These are phyloP conservation scores for Phyllostomus discolor DNA, from an alignment of 2,113 vertebrate genomes.

Conservation along the genomic window DNA sequence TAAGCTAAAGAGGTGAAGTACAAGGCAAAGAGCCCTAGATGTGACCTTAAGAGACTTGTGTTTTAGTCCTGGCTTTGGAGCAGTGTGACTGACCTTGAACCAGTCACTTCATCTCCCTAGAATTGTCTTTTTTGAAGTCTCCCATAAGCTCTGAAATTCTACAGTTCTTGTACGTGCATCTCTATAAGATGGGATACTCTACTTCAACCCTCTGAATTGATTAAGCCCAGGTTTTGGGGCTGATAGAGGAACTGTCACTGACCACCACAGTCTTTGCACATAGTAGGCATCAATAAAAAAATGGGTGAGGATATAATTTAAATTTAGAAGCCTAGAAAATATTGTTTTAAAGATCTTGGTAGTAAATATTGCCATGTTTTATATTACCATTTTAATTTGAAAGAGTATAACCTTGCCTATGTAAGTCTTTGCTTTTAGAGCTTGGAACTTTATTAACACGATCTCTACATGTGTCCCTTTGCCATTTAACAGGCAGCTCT, in stretches of 20 bases:
- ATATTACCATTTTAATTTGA: not conserved
- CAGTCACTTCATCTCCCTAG: not conserved
- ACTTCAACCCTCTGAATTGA: not conserved
- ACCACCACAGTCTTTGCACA: not conserved
- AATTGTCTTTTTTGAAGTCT: not conserved
- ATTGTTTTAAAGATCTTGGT: constrained; percentile 31
- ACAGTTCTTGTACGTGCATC: not conserved
- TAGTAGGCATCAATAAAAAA: not conserved
- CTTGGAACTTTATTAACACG: not conserved
- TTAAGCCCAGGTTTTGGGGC: not conserved
- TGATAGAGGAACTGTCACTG: not conserved
- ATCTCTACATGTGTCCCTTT: not conserved
- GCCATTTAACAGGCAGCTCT: not conserved
- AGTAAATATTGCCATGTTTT: not conserved
- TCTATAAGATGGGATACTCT: not conserved
- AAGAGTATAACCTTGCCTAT: not conserved
- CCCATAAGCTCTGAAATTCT: not conserved
- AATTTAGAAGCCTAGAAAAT: not conserved
- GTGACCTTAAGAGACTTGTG: not conserved
- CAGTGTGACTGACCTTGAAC: not conserved
- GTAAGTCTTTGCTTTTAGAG: constrained; percentile 37
- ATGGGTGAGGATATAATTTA: not conserved
- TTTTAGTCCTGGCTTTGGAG: not conserved
- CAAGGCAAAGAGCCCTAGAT: not conserved
- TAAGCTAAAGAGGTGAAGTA: not conserved